Evolutionary conservation across 2,888 invertebrate genomes (phyloP).

Genomic region (Caenorhabditis virilis): DNA sequence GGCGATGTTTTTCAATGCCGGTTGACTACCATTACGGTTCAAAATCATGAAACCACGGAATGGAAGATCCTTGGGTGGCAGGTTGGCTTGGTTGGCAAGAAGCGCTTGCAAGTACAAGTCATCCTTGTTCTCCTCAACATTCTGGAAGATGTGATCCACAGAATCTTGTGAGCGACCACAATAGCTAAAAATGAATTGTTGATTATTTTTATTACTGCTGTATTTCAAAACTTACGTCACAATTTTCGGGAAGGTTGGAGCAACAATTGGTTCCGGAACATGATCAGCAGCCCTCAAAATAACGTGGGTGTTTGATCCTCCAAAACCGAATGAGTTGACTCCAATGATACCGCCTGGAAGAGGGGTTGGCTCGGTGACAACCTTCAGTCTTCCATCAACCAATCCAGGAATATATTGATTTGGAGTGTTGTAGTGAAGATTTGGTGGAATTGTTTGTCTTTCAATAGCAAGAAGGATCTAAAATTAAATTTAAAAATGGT

Average conservation of each 20-base stretch:
- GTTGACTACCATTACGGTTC: constrained; percentile 71
- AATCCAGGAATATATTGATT: constrained; percentile 91
- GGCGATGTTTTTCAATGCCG: constrained; percentile 58
- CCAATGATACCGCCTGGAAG: constrained; percentile 91
- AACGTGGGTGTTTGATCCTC: constrained; percentile 91
- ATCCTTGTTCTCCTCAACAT: constrained; percentile 52
- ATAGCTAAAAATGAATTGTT: constrained; percentile 36
- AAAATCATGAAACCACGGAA: constrained; percentile 83
- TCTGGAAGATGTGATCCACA: constrained; percentile 66
- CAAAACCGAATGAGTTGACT: constrained; percentile 96
- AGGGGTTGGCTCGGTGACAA: constrained; percentile 81
- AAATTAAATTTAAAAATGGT: background rate
- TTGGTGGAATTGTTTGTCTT: constrained; percentile 83
- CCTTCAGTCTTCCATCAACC: constrained; percentile 83
- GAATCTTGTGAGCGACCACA: constrained; percentile 80
- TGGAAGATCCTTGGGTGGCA: constrained; percentile 77
- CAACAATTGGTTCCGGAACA: constrained; percentile 24
- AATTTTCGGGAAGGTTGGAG: constrained; percentile 56
- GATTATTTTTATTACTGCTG: constrained; percentile 4
- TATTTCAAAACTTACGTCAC: constrained; percentile 38
- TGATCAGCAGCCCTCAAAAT: constrained; percentile 73
- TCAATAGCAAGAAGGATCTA: constrained; percentile 86
- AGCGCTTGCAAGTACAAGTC: constrained; percentile 60
- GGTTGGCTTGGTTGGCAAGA: constrained; percentile 68
- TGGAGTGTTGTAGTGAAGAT: constrained; percentile 85